phyloP scores from a whole-genome alignment of 2,888 invertebrate species.

The Hedychridium roseum region DNA sequence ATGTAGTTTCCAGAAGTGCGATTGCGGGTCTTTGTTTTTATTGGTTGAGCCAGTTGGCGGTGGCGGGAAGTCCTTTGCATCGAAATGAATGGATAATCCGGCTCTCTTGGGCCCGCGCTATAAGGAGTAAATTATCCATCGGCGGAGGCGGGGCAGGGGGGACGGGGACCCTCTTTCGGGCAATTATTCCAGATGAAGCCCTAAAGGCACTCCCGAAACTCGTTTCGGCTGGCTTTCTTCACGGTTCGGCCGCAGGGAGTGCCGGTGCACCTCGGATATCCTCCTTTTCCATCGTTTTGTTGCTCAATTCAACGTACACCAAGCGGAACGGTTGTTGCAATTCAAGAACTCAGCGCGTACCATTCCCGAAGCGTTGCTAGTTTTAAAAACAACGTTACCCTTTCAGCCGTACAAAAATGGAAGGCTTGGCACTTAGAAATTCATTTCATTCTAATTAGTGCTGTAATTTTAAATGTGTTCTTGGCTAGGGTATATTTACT shows the following conservation, averaged over 20 bases:
- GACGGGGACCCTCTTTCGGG: constrained; percentile 23
- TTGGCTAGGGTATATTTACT: too few species aligned
- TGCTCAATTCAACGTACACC: constrained; percentile 13
- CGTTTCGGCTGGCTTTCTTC: constrained; percentile 33
- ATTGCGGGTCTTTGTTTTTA: too few species aligned
- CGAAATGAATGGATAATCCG: constrained; percentile 33
- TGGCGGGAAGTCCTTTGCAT: constrained; percentile 31
- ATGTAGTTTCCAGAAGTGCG: too few species aligned
- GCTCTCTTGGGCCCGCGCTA: constrained; percentile 6
- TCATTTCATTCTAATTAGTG: too few species aligned
- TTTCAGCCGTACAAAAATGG: too few species aligned
- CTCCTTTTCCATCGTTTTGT: constrained; percentile 19
- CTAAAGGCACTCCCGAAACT: constrained; percentile 38
- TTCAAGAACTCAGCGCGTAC: too few species aligned
- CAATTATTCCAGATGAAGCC: constrained; percentile 41
- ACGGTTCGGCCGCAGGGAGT: constrained; percentile 13
- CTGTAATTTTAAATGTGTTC: too few species aligned
- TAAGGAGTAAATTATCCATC: constrained; percentile 32
- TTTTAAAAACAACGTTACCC: too few species aligned
- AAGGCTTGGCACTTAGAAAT: too few species aligned
- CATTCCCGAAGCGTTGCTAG: too few species aligned
- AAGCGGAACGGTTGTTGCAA: constrained; percentile 12
- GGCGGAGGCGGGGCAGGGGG: constrained; percentile 5
- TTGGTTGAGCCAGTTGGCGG: too few species aligned
- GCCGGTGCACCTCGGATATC: constrained; percentile 20